Conservation (phyloP, 1,140 invertebrate genomes). For the Platorchestia sp. region DNA sequence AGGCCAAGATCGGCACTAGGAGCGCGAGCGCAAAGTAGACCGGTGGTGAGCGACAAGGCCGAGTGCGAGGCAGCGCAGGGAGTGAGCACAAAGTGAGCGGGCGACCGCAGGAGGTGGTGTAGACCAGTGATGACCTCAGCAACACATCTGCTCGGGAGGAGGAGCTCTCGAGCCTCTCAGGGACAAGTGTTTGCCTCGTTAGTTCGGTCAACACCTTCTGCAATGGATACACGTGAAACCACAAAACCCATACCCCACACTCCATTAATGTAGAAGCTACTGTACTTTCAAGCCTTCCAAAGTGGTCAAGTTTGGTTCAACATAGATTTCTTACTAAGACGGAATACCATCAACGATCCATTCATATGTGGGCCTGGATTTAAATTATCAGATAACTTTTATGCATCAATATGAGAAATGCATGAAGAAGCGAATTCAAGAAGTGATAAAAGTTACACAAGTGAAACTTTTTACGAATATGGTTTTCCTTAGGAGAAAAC, state of each 20-base stretch:
- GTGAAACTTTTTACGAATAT: neutral
- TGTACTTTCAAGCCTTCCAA: conserved; percentile 21
- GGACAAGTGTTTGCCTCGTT: conserved; percentile 23
- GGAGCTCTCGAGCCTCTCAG: conserved; percentile 46
- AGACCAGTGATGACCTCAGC: conserved; percentile 24
- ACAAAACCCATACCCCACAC: conserved; percentile 58
- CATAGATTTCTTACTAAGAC: neutral
- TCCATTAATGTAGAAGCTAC: neutral
- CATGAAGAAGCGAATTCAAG: neutral
- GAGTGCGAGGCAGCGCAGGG: conserved; percentile 17
- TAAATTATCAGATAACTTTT: neutral
- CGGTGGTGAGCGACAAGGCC: neutral
- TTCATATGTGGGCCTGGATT: neutral
- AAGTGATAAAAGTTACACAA: neutral
- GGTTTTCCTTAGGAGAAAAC: no score
- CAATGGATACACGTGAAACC: conserved; percentile 68
- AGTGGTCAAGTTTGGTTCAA: neutral
- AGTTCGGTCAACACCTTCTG: conserved; percentile 62
- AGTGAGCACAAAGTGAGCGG: conserved; percentile 24
- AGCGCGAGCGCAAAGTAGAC: neutral
- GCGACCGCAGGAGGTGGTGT: neutral
- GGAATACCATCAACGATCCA: neutral
- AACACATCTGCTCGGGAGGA: conserved; percentile 24
- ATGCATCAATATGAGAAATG: neutral
- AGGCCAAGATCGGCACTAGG: neutral